Evolutionary conservation across 2,797 vertebrate species (phyloP).

Genomic region (Xerus rutilus): DNA sequence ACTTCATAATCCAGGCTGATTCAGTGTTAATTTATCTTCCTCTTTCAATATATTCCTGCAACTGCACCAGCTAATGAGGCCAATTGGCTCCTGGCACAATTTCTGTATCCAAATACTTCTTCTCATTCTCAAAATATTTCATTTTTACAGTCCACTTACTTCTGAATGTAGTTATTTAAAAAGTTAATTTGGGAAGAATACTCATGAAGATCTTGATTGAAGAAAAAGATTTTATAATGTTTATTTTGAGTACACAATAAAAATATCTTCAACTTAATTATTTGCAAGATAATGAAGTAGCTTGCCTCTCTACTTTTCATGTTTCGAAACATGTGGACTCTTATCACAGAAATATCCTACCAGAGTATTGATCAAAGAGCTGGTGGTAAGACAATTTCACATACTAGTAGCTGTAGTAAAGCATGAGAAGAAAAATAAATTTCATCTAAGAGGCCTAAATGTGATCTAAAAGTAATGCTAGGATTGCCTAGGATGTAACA

Average conservation of each 20-base stretch:
- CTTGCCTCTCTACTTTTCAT: neutral
- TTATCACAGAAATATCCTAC: neutral
- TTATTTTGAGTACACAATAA: neutral
- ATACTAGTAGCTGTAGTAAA: neutral
- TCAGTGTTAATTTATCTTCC: conserved; percentile 25
- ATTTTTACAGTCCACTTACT: neutral
- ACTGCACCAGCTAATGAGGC: neutral
- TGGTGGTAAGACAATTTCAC: neutral
- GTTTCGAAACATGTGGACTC: neutral
- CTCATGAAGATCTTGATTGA: neutral
- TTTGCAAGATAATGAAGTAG: neutral
- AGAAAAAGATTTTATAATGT: neutral
- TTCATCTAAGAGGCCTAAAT: neutral
- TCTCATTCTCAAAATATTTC: conserved; percentile 6
- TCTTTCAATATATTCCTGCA: neutral
- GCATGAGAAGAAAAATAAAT: neutral
- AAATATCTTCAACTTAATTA: neutral
- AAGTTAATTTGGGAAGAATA: neutral
- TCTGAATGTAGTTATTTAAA: neutral
- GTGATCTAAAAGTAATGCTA: neutral
- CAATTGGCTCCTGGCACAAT: neutral
- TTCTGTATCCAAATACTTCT: neutral
- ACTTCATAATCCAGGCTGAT: neutral
- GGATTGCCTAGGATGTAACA: neutral
- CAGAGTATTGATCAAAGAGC: neutral